Base-by-base conservation (phyloP, 2,888 invertebrate genomes). In the Leucophenga montana region DNA sequence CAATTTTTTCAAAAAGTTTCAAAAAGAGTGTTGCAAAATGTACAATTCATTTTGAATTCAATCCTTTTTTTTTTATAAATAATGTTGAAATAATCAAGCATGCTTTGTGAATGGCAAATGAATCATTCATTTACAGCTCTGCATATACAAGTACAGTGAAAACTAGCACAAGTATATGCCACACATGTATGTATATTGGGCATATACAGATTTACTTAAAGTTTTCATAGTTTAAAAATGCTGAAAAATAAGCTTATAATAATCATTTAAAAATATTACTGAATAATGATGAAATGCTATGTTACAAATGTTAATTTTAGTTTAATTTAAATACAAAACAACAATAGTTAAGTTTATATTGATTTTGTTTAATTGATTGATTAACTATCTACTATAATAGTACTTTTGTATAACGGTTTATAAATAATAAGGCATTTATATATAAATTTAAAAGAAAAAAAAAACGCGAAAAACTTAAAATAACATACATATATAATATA, bases 281-380 rank as follows among this genome's bases (percentile, higher is more conserved):
- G n/a, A n/a, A n/a, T n/a, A 39, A 39, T 6, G 3, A 59, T 61
- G 39, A 31, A 20, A 61, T 18, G 44, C 61, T 64, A 20, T 44
- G 46, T 46, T 46, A 64, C 64, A 64, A 64, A 64, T 22, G 48
- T 22, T 77, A 64, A 80, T 72, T 75, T 66, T 65, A 67, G 27
- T 56, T n/a, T 56, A 56, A 56, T 56, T 77, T 70, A 73, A 71
- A 67, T 64, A 57, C 82, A 82, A 78, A n/a, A n/a, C n/a, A n/a
- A n/a, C 33, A 33, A 33, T 33, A 39, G 39, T 39, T 39, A 39
- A 39, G 39, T 39, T 39, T 39, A 39, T 39, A 39, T 39, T 8
- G 39, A 39, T 39, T 75, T 73, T 71, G 73, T 69, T 46, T 78
- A 76, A 64, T 27, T 59, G 61, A 54, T 46, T 67, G 53, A 3